These are phyloP conservation scores for Eupithecia abbreviata DNA, from an alignment of 2,888 invertebrate genomes.

Conservation along the genomic window DNA sequence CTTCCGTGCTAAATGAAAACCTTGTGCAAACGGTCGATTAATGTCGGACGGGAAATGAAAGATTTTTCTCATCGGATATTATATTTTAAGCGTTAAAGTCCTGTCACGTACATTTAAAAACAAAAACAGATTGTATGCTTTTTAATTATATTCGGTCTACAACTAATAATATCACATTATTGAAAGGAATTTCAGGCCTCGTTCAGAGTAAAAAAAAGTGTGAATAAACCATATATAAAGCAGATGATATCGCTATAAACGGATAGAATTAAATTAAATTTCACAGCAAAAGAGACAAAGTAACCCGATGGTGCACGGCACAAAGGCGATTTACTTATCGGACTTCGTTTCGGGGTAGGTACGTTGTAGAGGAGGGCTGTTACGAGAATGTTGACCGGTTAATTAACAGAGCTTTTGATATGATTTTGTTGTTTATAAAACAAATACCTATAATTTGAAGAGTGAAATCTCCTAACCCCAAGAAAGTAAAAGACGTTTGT, in stretches of 20 bases:
- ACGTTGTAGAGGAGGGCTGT: conserved; percentile 16
- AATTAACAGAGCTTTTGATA: not conserved
- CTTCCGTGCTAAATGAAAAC: conserved; percentile 72
- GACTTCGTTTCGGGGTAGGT: conserved; percentile 60
- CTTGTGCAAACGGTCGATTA: conserved; percentile 69
- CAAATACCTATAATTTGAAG: not conserved
- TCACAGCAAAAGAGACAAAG: conserved; percentile 46
- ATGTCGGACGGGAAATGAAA: conserved; percentile 56
- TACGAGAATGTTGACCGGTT: not conserved
- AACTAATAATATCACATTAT: not conserved
- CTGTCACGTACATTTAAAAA: not conserved
- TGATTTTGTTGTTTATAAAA: not conserved
- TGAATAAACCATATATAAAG: conserved; percentile 37
- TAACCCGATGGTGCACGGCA: conserved; percentile 54
- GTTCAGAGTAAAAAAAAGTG: conserved; percentile 19
- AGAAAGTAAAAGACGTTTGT: too few species aligned
- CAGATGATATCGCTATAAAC: conserved; percentile 32
- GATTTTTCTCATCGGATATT: conserved; percentile 47
- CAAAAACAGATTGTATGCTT: not conserved
- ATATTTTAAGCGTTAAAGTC: not conserved
- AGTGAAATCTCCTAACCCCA: not conserved
- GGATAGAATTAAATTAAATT: conserved; percentile 43
- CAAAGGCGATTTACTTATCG: conserved; percentile 69
- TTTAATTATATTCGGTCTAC: not conserved
- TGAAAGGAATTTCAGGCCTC: conserved; percentile 4